Evolutionary conservation across 1,140 invertebrate species (phyloP), one percentile per base, ranked within the genome.

Genomic region (Arctopsyche grandis): DNA sequence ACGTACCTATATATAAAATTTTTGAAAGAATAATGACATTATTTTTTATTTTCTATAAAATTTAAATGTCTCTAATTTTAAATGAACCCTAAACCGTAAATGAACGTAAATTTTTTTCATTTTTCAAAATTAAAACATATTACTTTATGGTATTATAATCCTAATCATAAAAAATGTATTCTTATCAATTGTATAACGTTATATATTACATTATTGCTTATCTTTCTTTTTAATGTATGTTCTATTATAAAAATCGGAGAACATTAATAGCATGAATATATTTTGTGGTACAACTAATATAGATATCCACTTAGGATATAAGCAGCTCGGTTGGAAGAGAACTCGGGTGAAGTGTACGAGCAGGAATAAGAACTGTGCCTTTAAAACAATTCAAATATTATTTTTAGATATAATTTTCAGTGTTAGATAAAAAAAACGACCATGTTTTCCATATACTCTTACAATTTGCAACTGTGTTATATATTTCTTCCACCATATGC

Each of bases 401-500:
- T 56, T 26, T 44, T 48, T 58, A 21, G 22, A n/a, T 46, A n/a
- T 19, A 21, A 75, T 75, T 16, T n/a, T 75, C 9, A 44, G 1
- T 84, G 84, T 69, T 80, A 76, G 74, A 83, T 43, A 76, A 75
- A 76, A 83, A 58, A 58, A 58, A 58, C 9, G 16, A 10, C 19
- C 9, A 16, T 60, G 19, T 21, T 21, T 9, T 21, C 9, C 16
- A 60, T 21, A 24, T 21, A 16, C 84, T 71, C 69, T 87, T 83
- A 94, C 86, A 73, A 96, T 89, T 85, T 96, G 95, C 14, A 94
- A 83, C 16, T 90, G 89, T 0, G 95, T 96, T 43, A 96, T 90
- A 83, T 96, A 92, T 83, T 91, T 94, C 85, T 96, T 96, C 94
- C 94, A 97, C 94, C 94, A 96, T 0, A 94, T 86, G 78, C 90